Evolutionary conservation across 2,888 invertebrate species (phyloP), one percentile per base, ranked within the genome.

Genomic region (Harpalus rubripes): DNA sequence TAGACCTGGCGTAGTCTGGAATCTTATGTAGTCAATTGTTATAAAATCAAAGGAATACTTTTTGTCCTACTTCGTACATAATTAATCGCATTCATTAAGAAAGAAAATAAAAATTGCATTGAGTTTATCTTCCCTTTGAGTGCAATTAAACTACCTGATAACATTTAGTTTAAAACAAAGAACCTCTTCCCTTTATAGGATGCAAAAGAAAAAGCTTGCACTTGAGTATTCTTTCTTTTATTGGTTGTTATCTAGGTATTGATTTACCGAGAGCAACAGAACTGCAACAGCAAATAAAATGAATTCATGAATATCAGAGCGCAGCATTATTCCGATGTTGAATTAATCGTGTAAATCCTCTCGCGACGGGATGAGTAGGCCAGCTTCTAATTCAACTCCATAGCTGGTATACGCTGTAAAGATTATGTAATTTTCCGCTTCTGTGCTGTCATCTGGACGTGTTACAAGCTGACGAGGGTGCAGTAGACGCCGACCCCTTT

Each of bases 391-490:
- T 32, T 32, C 32, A 32, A 32, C 32, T 32, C 32, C 32, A 4
- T 32, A 1, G 1, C 68, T 39, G n/a, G 68, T 68, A 41, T 41
- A 41, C 41, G 16, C 16, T 12, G 39, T 32, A 16, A 39, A 68
- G 39, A 68, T 68, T 68, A 68, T 68, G 68, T 68, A 68, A 68
- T 68, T 68, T 68, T 68, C 15, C 68, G 68, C 68, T 16, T 68
- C 68, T 16, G 26, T 16, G 68, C 68, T 68, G 68, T 68, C 68
- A 68, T 68, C 39, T 68, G 68, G n/a, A 41, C 68, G n/a, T 68
- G 68, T 41, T 68, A 68, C 68, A 68, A 68, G 39, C 68, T n/a
- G 68, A 68, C 16, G 68, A 68, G 68, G 68, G 68, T 68, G 68
- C 41, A 39, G n/a, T 12, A 12, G 32, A 8, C 32, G 16, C 26